Conservation (phyloP, 2,797 vertebrate species). For the Odontamblyopus lacepedii region DNA sequence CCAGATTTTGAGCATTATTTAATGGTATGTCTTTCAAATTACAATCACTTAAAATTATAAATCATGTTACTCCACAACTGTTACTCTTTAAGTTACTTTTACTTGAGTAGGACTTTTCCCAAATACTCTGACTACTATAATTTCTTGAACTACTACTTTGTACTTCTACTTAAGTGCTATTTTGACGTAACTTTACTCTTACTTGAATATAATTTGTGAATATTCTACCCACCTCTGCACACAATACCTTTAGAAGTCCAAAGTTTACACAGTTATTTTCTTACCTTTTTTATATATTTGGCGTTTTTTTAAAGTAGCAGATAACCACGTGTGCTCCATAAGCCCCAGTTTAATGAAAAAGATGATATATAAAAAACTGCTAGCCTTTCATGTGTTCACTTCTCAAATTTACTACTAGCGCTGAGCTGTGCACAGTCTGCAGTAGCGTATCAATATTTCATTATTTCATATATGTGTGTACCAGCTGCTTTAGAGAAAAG, state of each 20-base stretch:
- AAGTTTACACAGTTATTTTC: constrained; percentile 14
- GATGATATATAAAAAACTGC: neutral
- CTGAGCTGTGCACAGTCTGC: constrained; percentile 31
- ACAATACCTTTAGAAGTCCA: constrained; percentile 5
- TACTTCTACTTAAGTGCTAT: too few species aligned
- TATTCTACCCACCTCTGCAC: too few species aligned
- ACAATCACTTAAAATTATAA: too few species aligned
- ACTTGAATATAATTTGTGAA: too few species aligned
- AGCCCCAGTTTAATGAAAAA: constrained; percentile 15
- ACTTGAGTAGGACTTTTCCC: too few species aligned
- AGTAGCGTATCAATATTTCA: constrained; percentile 50
- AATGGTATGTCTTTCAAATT: too few species aligned
- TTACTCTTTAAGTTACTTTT: too few species aligned
- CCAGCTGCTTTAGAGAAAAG: constrained; percentile 16
- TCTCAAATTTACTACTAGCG: constrained; percentile 40
- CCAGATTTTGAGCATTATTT: too few species aligned
- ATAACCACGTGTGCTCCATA: constrained; percentile 28
- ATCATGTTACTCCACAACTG: too few species aligned
- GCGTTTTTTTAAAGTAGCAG: constrained; percentile 8
- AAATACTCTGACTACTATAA: too few species aligned
- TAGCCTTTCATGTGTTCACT: constrained; percentile 31
- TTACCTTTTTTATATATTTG: neutral
- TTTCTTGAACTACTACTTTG: too few species aligned
- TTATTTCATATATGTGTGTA: constrained; percentile 45
- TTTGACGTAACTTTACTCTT: too few species aligned